Percentiles rank a stretch among this genome's conserved stretches.
phyloP scores from a whole-genome alignment of 2,113 vertebrate species.

The Emydura subglobosa region DNA sequence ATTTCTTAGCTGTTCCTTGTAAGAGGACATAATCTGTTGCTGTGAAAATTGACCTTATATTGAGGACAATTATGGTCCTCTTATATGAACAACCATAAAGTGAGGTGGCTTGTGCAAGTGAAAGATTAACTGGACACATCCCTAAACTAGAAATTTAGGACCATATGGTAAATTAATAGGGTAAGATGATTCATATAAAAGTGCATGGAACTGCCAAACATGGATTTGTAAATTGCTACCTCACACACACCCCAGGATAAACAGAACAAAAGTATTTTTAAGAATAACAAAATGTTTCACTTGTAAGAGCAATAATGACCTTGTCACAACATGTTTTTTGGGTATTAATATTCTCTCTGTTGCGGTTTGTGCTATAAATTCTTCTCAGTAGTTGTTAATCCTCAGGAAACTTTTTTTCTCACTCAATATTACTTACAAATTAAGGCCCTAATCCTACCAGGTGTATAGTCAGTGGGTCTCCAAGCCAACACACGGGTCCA shows the following conservation, averaged over 20 bases:
- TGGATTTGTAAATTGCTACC: no score
- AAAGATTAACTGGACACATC: background rate
- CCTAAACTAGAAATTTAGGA: background rate
- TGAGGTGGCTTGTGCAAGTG: background rate
- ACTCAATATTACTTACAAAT: background rate
- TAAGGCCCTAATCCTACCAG: background rate
- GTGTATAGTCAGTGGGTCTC: background rate
- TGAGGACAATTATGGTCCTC: background rate
- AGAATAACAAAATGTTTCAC: no score
- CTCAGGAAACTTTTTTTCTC: background rate
- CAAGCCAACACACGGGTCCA: background rate
- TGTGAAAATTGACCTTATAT: background rate
- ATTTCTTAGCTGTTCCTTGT: background rate
- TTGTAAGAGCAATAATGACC: background rate
- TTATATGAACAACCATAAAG: background rate
- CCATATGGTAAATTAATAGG: background rate
- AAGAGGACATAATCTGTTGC: background rate
- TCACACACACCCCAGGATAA: no score
- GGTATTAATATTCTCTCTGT: background rate
- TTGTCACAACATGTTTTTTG: background rate
- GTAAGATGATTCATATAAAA: background rate
- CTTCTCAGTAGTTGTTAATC: background rate
- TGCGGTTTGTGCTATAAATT: background rate
- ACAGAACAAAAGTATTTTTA: no score
- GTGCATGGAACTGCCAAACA: no score